A percentile compares a stretch with the other conserved stretches of the same genome.
These are phyloP conservation scores for Euglossa dilemma DNA, from an alignment of 1,140 invertebrate genomes.

Conservation along the genomic window DNA sequence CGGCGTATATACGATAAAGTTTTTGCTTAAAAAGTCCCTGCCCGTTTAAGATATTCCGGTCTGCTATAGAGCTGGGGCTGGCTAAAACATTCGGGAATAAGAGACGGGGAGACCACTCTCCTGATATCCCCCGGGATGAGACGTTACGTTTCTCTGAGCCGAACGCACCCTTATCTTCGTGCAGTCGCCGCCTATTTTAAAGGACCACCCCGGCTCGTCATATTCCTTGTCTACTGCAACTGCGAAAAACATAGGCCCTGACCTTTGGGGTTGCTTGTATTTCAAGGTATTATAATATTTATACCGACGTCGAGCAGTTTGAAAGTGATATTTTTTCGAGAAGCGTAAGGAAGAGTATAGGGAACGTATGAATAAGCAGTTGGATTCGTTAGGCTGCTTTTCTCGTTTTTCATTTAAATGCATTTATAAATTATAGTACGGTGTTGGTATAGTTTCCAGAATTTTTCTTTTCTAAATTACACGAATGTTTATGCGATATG, in stretches of 20 bases:
- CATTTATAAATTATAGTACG: background rate
- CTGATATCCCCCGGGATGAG: constrained; percentile 79
- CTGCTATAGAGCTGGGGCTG: constrained; percentile 72
- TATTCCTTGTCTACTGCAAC: constrained; percentile 48
- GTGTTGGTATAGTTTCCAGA: background rate
- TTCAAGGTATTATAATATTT: background rate
- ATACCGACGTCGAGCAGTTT: background rate
- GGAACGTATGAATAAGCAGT: background rate
- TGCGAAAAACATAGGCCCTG: background rate
- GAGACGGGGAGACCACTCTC: constrained; percentile 71
- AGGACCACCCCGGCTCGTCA: constrained; percentile 15
- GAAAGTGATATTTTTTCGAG: background rate
- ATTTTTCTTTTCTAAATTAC: background rate
- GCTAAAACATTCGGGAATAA: constrained; percentile 68
- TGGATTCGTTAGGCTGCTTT: background rate
- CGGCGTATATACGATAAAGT: constrained; percentile 68
- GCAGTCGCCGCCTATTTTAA: constrained; percentile 48
- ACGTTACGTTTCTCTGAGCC: constrained; percentile 67
- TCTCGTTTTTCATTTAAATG: too few species aligned
- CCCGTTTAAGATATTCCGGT: constrained; percentile 79
- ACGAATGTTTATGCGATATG: background rate
- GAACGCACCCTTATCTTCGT: constrained; percentile 75
- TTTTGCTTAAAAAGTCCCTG: constrained; percentile 76
- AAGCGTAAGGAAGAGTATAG: background rate
- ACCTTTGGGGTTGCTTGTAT: background rate